Base-by-base conservation (phyloP, 2,113 vertebrate genomes). In the Elachura formosa region DNA sequence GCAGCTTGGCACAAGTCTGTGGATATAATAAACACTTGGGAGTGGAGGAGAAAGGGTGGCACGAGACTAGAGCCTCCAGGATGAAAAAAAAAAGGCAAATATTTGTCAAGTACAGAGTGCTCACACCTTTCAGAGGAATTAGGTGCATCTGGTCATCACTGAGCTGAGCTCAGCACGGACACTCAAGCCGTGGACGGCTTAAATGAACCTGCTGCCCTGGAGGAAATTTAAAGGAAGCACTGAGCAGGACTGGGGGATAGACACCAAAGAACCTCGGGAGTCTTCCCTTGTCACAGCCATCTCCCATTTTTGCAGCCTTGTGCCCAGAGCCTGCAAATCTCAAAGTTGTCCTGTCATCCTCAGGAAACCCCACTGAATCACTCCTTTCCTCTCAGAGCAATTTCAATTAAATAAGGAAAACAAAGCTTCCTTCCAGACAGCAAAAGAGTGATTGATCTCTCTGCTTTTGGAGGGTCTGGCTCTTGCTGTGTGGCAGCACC, bases 191-290 rank as follows among this genome's bases (percentile, higher is more conserved):
- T 22, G 18, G 19, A 55, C 71, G 72, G 95, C 64, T 79, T 59
- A 87, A 93, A 95, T 94, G 76, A 94, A 96, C 63, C 94, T 67
- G 62, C 90, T 51, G 86, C 49, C 87, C 88, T 78, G 63, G 25
- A 31, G 2, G 26, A 82, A 90, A 87, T 26, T 26, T 61, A 31
- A 85, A 94, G 86, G 91, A 40, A 41, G 45, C 84, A 51, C 82
- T n/a, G 71, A 86, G 90, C 56, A 71, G 68, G 34, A 54, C 83
- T 6, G 40, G 66, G 26, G n/a, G 61, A 93, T 33, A 64, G 94
- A 84, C 67, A 93, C 58, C 91, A 97, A 92, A 92, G 76, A 95
- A 93, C 52, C 90, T 89, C 43, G 3, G 84, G 95, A 96, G 59
- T 26, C 83, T 67, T 90, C 84, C 79, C 89, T 82, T 89, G 74